Percentiles rank a stretch among this genome's conserved stretches.
Conservation (phyloP, 2,888 invertebrate species). For the Aelia acuminata region DNA sequence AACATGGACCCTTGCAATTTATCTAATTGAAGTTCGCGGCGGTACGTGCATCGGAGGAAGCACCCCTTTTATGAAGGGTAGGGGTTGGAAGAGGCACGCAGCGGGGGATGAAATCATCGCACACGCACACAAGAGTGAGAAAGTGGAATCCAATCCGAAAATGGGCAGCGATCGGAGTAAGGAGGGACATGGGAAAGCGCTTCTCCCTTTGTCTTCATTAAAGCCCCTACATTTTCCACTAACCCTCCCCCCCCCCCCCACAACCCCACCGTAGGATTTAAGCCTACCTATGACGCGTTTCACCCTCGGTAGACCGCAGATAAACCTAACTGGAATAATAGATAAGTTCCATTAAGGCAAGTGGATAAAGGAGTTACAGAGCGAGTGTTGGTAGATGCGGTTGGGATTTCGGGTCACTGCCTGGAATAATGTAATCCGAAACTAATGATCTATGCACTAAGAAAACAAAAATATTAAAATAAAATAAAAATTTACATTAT, state of each 20-base stretch:
- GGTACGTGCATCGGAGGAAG: not conserved
- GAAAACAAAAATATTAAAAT: no score
- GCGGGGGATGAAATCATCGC: conserved; percentile 11
- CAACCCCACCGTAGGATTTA: not conserved
- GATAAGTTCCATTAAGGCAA: conserved; percentile 43
- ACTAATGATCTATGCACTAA: no score
- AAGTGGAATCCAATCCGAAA: conserved; percentile 37
- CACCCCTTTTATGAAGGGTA: not conserved
- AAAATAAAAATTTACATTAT: no score
- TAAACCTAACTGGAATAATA: conserved; percentile 43
- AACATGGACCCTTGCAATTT: not conserved
- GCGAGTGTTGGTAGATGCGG: not conserved
- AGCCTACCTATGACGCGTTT: not conserved
- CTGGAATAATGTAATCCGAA: not conserved
- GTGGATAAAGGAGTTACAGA: conserved; percentile 14
- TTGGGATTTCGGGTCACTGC: not conserved
- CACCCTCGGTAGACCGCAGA: not conserved
- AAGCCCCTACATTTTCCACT: not conserved
- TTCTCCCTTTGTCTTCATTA: conserved; percentile 18
- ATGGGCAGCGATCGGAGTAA: conserved; percentile 1
- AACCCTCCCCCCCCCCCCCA: not conserved
- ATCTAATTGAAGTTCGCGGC: not conserved
- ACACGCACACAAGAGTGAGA: not conserved
- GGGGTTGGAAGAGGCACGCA: not conserved
- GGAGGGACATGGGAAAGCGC: conserved; percentile 28